Percentiles rank a stretch among this genome's conserved stretches.
Evolutionary conservation across 2,113 vertebrate genomes (phyloP).

Genomic region (Progne subis): DNA sequence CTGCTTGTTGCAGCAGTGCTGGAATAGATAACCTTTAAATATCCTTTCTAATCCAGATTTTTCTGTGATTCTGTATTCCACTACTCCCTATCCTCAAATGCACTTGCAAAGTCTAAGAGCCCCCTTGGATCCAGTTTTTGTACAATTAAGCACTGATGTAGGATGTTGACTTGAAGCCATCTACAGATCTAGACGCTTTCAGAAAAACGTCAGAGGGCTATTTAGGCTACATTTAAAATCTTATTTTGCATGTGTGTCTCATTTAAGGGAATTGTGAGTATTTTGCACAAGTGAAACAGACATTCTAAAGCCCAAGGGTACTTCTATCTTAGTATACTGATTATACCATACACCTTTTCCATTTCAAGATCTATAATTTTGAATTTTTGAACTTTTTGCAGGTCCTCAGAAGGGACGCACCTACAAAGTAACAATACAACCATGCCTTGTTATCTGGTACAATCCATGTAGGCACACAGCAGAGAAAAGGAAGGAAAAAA

Average conservation of each 20-base stretch:
- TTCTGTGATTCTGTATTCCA: background rate
- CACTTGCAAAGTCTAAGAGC: background rate
- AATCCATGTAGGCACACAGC: background rate
- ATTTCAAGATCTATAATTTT: background rate
- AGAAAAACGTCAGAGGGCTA: background rate
- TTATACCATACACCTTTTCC: background rate
- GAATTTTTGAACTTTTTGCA: background rate
- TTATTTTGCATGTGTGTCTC: background rate
- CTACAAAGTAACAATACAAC: background rate
- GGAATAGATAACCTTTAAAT: background rate
- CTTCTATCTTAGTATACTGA: background rate
- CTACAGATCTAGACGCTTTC: background rate
- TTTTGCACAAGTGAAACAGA: background rate
- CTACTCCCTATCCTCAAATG: background rate
- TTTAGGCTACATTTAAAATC: background rate
- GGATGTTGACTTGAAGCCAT: background rate
- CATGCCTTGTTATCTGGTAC: background rate
- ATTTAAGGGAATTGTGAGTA: background rate
- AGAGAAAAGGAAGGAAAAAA: background rate
- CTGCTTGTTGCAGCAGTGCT: background rate
- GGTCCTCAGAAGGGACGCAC: background rate
- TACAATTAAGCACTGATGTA: fast-evolving
- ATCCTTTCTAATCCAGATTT: background rate
- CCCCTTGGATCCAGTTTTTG: background rate
- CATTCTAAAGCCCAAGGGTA: background rate